Conservation (phyloP, 1,140 invertebrate species). For the Bombus polaris region DNA sequence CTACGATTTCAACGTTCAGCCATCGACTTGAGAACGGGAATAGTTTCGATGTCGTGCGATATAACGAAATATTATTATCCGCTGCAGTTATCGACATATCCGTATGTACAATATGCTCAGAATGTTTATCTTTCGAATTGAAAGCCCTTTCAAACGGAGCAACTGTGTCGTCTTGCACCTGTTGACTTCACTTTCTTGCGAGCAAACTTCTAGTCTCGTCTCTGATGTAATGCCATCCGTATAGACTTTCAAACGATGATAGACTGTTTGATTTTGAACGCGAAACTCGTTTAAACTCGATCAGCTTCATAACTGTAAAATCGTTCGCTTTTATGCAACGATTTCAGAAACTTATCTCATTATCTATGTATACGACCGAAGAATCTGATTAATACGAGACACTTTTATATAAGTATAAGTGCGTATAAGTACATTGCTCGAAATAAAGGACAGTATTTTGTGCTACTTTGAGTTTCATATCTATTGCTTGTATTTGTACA, state of each 20-base stretch:
- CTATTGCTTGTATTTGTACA: too few species aligned
- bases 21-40: not conserved
- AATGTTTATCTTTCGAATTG: slow-evolving; percentile 46
- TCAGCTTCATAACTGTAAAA: not conserved
- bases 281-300: slow-evolving; percentile 15
- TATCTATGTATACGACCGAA: too few species aligned
- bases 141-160: slow-evolving; percentile 13
- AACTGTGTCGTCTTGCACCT: slow-evolving; percentile 26
- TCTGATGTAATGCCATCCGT: not conserved
- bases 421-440: too few species aligned
- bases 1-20: not conserved
- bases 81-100: not conserved
- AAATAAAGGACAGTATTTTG: too few species aligned
- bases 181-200: slow-evolving; percentile 38
- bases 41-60: not conserved
- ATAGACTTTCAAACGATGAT: not conserved
- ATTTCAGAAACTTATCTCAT: too few species aligned
- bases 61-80: slow-evolving; percentile 34
- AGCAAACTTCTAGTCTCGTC: slow-evolving; percentile 8
- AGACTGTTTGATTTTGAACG: not conserved
- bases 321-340: not conserved
- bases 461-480: too few species aligned
- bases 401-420: too few species aligned
- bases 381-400: too few species aligned
- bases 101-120: not conserved